Evolutionary conservation across 2,888 invertebrate genomes (phyloP).

Genomic region (Ectemnius lituratus): DNA sequence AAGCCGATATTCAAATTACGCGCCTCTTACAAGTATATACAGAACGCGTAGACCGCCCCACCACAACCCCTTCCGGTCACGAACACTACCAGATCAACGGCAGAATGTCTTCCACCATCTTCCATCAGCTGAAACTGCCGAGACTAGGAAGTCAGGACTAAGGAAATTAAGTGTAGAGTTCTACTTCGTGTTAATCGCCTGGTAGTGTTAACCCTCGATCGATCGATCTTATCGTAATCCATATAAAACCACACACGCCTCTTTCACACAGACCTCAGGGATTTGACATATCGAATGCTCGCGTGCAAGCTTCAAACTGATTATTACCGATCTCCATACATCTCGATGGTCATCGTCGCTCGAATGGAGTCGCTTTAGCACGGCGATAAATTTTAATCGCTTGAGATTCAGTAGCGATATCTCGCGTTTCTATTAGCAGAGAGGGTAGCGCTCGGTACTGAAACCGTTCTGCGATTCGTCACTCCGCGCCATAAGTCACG

Average conservation of each 20-base stretch:
- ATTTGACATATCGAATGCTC: too few relatives aligned
- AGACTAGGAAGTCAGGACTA: slow-evolving; percentile 27
- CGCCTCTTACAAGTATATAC: slow-evolving; percentile 60
- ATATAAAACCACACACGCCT: not conserved
- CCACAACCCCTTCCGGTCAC: slow-evolving; percentile 55
- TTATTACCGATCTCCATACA: too few relatives aligned
- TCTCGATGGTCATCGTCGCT: too few relatives aligned
- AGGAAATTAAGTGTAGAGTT: too few relatives aligned
- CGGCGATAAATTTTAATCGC: too few relatives aligned
- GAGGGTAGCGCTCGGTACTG: not conserved
- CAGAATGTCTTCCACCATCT: slow-evolving; percentile 14
- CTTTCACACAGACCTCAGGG: too few relatives aligned
- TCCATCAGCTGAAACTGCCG: slow-evolving; percentile 13
- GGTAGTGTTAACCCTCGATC: not conserved
- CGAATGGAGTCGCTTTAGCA: too few relatives aligned
- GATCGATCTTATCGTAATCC: not conserved
- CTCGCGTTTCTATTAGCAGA: not conserved
- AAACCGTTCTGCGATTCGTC: too few relatives aligned
- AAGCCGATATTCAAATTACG: slow-evolving; percentile 74
- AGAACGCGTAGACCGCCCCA: slow-evolving; percentile 32
- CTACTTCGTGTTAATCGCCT: not conserved
- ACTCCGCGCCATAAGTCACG: not conserved
- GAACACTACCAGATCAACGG: slow-evolving; percentile 23
- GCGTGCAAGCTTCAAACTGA: too few relatives aligned
- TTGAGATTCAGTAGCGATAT: too few relatives aligned